phyloP scores from a whole-genome alignment of 53 echinoderm and acorn worm genomes.

The Temnopleurus reevesii region DNA sequence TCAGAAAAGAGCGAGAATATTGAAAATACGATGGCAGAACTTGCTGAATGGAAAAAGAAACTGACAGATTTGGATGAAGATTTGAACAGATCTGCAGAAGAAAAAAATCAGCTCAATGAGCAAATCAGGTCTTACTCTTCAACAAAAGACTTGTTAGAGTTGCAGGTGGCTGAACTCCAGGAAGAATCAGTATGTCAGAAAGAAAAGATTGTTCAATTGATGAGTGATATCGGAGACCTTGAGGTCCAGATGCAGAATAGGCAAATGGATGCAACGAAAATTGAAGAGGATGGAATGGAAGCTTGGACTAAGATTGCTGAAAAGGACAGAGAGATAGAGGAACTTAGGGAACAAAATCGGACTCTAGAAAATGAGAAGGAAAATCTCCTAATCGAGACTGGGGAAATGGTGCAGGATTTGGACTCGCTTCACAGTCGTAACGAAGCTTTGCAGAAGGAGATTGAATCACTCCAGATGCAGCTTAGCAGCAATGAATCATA shows the following conservation, averaged over 20 bases:
- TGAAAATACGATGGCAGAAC: slow-evolving; percentile 51
- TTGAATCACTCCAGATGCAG: slow-evolving; percentile 12
- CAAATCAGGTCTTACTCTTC: neutral
- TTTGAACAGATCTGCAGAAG: slow-evolving; percentile 55
- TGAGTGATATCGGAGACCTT: neutral
- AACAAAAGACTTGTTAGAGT: neutral
- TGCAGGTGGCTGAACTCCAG: slow-evolving; percentile 31
- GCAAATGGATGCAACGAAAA: neutral
- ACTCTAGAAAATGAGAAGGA: slow-evolving; percentile 43
- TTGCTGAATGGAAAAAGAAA: slow-evolving; percentile 44
- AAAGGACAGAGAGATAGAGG: slow-evolving; percentile 35
- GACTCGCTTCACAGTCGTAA: slow-evolving; percentile 16
- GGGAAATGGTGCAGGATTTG: slow-evolving; percentile 47
- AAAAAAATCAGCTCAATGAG: slow-evolving; percentile 20
- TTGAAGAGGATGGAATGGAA: slow-evolving; percentile 30
- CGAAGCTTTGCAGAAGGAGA: slow-evolving; percentile 25
- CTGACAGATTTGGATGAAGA: slow-evolving; percentile 48
- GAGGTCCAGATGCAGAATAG: slow-evolving; percentile 39
- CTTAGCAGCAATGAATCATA: slow-evolving; percentile 21
- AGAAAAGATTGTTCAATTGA: slow-evolving; percentile 45
- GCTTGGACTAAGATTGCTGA: slow-evolving; percentile 36
- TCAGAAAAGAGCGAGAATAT: slow-evolving; percentile 42
- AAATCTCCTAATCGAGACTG: slow-evolving; percentile 33
- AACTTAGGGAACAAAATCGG: slow-evolving; percentile 23
- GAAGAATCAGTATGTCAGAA: slow-evolving; percentile 34